Conservation (phyloP, 2,113 vertebrate species). For the Eidolon helvum region DNA sequence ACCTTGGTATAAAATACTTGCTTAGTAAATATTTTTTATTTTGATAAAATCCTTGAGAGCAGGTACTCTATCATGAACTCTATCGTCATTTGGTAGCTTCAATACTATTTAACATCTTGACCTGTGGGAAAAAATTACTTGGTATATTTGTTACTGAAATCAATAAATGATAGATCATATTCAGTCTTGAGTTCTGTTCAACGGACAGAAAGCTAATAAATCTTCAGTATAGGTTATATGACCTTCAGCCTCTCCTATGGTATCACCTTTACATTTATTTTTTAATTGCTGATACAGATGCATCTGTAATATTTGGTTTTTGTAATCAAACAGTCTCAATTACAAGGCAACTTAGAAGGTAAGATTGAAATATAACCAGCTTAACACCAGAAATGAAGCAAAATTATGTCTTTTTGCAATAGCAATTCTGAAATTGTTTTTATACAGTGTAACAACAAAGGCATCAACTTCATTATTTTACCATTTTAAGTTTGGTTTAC, state of each 20-base stretch:
- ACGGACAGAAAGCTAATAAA: slow-evolving; percentile 9
- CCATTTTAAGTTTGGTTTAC: slow-evolving; percentile 70
- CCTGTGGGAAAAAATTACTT: not conserved
- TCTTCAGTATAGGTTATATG: slow-evolving; percentile 33
- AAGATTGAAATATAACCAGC: slow-evolving; percentile 72
- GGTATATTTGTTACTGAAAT: slow-evolving; percentile 14
- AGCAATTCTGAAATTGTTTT: slow-evolving; percentile 73
- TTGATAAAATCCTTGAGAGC: not conserved
- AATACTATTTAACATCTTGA: not conserved
- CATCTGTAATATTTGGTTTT: slow-evolving; percentile 82
- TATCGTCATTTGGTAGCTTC: not conserved
- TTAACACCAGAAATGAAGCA: slow-evolving; percentile 75
- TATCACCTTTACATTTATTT: slow-evolving; percentile 78
- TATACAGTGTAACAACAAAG: slow-evolving; percentile 78
- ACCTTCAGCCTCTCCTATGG: slow-evolving; percentile 66
- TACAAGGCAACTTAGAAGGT: slow-evolving; percentile 72
- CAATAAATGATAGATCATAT: slow-evolving; percentile 20
- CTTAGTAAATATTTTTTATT: slow-evolving; percentile 13
- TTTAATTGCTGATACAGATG: slow-evolving; percentile 78
- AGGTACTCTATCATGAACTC: not conserved
- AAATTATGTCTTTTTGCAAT: slow-evolving; percentile 70
- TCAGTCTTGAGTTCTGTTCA: slow-evolving; percentile 7
- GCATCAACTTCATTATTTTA: slow-evolving; percentile 79
- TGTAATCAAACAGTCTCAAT: slow-evolving; percentile 74
- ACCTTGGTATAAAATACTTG: not conserved